Conservation (phyloP, 1,140 invertebrate genomes). For the Bicyclus anynana region DNA sequence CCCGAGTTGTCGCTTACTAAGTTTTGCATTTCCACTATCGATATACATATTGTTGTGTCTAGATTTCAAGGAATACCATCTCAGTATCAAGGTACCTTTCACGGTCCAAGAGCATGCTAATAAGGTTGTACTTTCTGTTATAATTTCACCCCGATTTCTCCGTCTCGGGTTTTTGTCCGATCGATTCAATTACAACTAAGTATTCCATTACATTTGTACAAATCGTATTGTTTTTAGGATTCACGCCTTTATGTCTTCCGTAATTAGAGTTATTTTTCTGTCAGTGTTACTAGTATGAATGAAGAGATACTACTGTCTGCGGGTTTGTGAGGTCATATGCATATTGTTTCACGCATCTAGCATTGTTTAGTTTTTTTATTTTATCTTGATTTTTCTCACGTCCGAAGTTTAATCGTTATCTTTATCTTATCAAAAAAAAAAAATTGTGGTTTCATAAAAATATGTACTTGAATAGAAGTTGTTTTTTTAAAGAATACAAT, state of each 20-base stretch:
- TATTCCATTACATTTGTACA: constrained; percentile 13
- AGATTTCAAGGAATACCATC: neutral
- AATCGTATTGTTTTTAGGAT: neutral
- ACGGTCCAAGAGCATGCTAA: constrained; percentile 29
- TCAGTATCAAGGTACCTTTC: constrained; percentile 20
- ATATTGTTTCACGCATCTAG: neutral
- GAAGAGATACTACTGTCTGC: neutral
- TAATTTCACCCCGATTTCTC: constrained; percentile 41
- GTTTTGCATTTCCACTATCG: too few species aligned
- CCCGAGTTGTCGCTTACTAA: too few species aligned
- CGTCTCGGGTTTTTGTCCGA: constrained; percentile 32
- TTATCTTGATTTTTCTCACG: neutral
- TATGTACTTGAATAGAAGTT: too few species aligned
- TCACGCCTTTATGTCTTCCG: neutral
- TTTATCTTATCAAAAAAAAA: too few species aligned
- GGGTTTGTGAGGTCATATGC: neutral
- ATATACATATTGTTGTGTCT: neutral
- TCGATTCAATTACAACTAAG: constrained; percentile 29
- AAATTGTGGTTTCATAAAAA: too few species aligned
- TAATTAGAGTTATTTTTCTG: neutral
- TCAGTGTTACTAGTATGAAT: neutral
- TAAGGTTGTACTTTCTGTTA: constrained; percentile 33
- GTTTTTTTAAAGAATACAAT: too few species aligned
- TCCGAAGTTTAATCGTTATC: neutral
- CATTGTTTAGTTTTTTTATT: neutral